Base-by-base conservation (phyloP, 2,797 vertebrate species). In the Channallabes apus region DNA sequence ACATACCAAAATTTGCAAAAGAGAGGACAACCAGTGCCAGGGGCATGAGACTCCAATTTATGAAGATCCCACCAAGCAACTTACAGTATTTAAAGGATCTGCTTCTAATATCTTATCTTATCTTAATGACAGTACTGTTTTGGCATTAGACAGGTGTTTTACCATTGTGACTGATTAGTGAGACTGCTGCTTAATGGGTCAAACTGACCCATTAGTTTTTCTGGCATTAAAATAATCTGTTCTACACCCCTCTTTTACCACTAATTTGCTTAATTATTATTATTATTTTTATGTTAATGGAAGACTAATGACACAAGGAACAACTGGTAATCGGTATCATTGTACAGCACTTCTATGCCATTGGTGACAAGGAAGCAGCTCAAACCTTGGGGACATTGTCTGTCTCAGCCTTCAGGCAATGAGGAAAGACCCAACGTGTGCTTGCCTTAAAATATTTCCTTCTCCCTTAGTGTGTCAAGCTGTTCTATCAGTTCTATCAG, bases 381-480 rank as follows among this genome's bases (percentile, higher is more conserved):
- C 86, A 32, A 85, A 92, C 91, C 93, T 90, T 86, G n/a, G 96
- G 96, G 96, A 96, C 91, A 91, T 20, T 92, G 92, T 92, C 95
- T 93, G 94, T 80, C 87, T 92, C 92, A 94, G 92, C 95, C 89
- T 88, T 91, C 82, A 90, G 82, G 88, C 32, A 11, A 83, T 18
- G 35, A 87, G 87, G 89, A 90, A 87, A 84, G 82, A 85, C 20
- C 96, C 94, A 93, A 95, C 90, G 88, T 97, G 97, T 97, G 97
- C 97, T 98, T 97, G 96, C 96, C 96, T 97, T 96, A 92, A 91
- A 96, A 96, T 96, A 95, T 95, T 96, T 95, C 94, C 97, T 97
- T 97, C 96, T 97, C 96, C 97, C 97, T 99, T 97, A 98, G 97
- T 96, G 91, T 97, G 96, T 97, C 97, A 97, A 97, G 96, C 96